Evolutionary conservation across 2,797 vertebrate species (phyloP).

Genomic region (Pogoniulus pusillus): DNA sequence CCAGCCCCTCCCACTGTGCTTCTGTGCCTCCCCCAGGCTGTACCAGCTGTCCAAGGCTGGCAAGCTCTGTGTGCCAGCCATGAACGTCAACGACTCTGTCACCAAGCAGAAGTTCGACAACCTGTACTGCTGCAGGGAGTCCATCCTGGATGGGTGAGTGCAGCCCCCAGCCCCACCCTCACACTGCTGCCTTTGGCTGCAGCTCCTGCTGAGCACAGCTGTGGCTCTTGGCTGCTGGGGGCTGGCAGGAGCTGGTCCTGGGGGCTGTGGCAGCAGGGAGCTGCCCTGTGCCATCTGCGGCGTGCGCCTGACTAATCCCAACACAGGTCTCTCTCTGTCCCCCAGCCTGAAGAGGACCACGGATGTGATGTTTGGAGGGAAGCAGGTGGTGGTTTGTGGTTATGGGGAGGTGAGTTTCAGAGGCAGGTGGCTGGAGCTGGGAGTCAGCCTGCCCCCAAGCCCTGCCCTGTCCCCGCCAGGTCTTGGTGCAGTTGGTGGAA

Average conservation of each 20-base stretch:
- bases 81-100: constrained; percentile 98
- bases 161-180: neutral
- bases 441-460: neutral
- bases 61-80: constrained; percentile 95
- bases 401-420: constrained; percentile 91
- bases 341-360: constrained; percentile 96
- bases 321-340: constrained; percentile 68
- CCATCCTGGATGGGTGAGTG: constrained; percentile 96
- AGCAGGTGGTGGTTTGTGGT: constrained; percentile 97
- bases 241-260: neutral
- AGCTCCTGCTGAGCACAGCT: neutral
- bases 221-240: neutral
- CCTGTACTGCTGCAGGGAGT: constrained; percentile 97
- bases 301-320: constrained; percentile 27
- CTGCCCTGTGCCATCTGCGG: neutral
- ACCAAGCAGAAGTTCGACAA: constrained; percentile 99
- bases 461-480: neutral
- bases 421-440: neutral
- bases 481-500: neutral
- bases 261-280: neutral
- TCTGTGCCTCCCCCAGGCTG: constrained; percentile 79
- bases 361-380: constrained; percentile 99
- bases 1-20: neutral
- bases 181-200: accelerated
- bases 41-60: constrained; percentile 98